Base-by-base conservation (phyloP, 1,140 invertebrate genomes). In the Ditylenchus dipsaci region DNA sequence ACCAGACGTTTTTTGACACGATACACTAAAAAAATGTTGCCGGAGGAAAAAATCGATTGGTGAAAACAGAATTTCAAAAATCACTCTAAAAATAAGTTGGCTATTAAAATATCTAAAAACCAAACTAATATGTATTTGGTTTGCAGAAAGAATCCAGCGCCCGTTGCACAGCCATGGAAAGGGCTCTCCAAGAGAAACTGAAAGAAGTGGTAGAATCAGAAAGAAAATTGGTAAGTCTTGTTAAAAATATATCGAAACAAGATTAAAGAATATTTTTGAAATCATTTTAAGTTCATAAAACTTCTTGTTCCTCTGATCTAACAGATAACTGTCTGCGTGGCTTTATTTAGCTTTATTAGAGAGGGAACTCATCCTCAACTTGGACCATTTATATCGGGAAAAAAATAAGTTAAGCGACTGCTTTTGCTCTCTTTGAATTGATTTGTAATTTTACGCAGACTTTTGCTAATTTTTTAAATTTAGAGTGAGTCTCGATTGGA, bases 401-500 rank as follows among this genome's bases (percentile, higher is more conserved):
- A 1, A 67, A 67, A 30, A 68, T 33, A 17, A 67, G 27, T 43
- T 26, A 21, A 67, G 49, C 49, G 43, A 23, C 43, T 65, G n/a
- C 15, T 65, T 30, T 29, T 19, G 19, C 8, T 47, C 19, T 17
- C 42, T 47, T 56, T 68, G 11, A 3, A 38, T 38, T 38, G n/a
- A n/a, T 38, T 38, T 38, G 11, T 38, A 38, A 38, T 11, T 38
- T 38, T 38, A 5, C 33, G 11, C 3, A 38, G 33, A 11, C 33
- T 38, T 38, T 38, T 11, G 3, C 33, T 11, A 38, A 38, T 5
- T 38, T 3, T 5, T 38, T 11, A 38, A 11, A 5, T 78, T 66
- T 66, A 76, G 75, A 78, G 57, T 23, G 75, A 78, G 23, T 76
- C 77, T 47, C 76, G 75, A 17, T 62, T 76, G 1, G 45, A 66